Conservation (phyloP, 92 coral and sea anemone species). For the Anthopleura xanthogrammica region DNA sequence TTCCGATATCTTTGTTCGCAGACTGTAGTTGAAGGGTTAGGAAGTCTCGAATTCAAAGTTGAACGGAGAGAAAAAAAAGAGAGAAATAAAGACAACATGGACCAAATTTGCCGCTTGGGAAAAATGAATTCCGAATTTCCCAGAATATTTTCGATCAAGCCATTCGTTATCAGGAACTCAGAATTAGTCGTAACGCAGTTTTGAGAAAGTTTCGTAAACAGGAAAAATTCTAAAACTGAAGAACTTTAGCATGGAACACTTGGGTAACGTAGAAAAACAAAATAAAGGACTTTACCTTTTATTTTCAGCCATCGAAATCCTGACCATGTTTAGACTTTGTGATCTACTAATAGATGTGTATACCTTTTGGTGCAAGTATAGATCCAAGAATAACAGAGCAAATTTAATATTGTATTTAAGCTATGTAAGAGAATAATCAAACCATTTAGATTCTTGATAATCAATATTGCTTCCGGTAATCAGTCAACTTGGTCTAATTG, state of each 20-base stretch:
- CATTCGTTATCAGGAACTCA: neutral
- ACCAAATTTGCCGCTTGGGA: neutral
- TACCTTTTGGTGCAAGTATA: neutral
- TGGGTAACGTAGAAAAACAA: neutral
- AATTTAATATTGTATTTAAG: slow-evolving; percentile 24
- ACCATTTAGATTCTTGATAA: slow-evolving; percentile 63
- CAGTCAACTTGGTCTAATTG: slow-evolving; percentile 53
- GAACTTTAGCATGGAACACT: no score
- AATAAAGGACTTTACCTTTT: neutral
- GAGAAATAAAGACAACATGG: neutral
- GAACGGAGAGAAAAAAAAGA: neutral
- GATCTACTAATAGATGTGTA: neutral
- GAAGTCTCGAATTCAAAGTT: slow-evolving; percentile 5
- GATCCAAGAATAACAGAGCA: neutral
- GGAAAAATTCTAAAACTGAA: neutral
- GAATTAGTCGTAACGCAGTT: neutral
- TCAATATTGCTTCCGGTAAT: slow-evolving; percentile 90
- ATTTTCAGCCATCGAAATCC: neutral
- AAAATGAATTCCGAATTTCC: neutral
- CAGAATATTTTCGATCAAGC: neutral
- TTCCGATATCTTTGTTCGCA: slow-evolving; percentile 14
- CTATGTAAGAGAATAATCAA: slow-evolving; percentile 41
- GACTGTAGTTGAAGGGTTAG: slow-evolving; percentile 14
- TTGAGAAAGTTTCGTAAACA: neutral
- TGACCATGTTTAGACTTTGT: neutral